phyloP scores from a whole-genome alignment of 2,888 invertebrate genomes.

The Hypomecis punctinalis region DNA sequence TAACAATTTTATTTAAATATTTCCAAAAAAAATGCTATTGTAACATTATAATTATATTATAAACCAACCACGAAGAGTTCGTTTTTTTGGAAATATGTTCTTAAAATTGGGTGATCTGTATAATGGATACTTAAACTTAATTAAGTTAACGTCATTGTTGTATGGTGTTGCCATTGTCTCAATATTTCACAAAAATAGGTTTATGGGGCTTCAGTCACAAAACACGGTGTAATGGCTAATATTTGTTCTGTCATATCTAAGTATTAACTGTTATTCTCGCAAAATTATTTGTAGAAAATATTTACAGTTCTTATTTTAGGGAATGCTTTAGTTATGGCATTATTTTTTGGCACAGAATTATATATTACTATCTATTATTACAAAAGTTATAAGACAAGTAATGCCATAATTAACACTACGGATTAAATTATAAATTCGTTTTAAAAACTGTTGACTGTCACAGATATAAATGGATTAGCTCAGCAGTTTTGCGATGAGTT shows the following conservation, averaged over 20 bases:
- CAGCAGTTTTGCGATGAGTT: slow-evolving; percentile 24
- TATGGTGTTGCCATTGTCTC: slow-evolving; percentile 78
- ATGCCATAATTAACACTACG: slow-evolving; percentile 13
- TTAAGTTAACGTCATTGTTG: slow-evolving; percentile 68
- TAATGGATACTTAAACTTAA: slow-evolving; percentile 50
- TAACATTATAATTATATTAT: neutral
- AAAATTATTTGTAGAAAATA: slow-evolving; percentile 22
- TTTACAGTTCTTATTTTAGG: slow-evolving; percentile 16
- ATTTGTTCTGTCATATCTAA: slow-evolving; percentile 76
- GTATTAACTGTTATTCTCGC: slow-evolving; percentile 46
- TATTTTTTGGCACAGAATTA: neutral
- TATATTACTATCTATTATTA: too few relatives aligned
- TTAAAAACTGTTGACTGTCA: slow-evolving; percentile 5
- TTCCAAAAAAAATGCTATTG: slow-evolving; percentile 21
- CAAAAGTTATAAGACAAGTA: neutral
- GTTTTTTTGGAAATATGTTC: slow-evolving; percentile 46
- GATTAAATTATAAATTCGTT: slow-evolving; percentile 7
- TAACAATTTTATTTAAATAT: slow-evolving; percentile 48
- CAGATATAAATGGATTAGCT: neutral
- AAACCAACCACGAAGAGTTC: neutral
- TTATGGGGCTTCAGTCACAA: slow-evolving; percentile 76
- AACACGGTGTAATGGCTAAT: slow-evolving; percentile 81
- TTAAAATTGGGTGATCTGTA: slow-evolving; percentile 58
- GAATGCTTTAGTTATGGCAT: slow-evolving; percentile 15
- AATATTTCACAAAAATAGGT: slow-evolving; percentile 74